phyloP scores from a whole-genome alignment of 1,140 invertebrate species.

The Thaumetopoea pityocampa region DNA sequence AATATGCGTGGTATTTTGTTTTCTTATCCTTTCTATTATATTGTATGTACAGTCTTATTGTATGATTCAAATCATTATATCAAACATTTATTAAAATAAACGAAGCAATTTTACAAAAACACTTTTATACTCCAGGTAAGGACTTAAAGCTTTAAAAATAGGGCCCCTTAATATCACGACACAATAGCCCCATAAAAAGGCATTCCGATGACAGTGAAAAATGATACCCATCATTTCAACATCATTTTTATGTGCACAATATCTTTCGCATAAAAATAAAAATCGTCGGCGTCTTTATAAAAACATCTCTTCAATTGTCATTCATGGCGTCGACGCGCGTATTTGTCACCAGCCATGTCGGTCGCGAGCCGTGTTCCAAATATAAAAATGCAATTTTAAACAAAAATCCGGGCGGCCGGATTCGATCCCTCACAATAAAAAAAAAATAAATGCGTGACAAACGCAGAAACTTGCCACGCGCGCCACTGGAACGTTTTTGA shows the following conservation, averaged over 20 bases:
- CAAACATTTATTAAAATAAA: no score
- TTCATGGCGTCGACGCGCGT: slow-evolving; percentile 67
- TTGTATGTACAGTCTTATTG: no score
- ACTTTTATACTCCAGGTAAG: slow-evolving; percentile 1
- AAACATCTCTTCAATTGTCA: slow-evolving; percentile 74
- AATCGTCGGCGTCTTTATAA: slow-evolving; percentile 68
- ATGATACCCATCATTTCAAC: slow-evolving; percentile 69
- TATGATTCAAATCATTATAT: no score
- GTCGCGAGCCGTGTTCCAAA: slow-evolving; percentile 64
- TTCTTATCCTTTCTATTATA: no score
- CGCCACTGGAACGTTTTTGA: slow-evolving; percentile 26
- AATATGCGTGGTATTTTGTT: no score
- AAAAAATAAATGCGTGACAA: slow-evolving; percentile 42
- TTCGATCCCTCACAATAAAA: slow-evolving; percentile 63
- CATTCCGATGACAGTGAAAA: slow-evolving; percentile 65
- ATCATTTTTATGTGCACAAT: slow-evolving; percentile 70
- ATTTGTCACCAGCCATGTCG: slow-evolving; percentile 68
- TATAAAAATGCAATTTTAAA: slow-evolving; percentile 75
- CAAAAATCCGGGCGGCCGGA: slow-evolving; percentile 45
- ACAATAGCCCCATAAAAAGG: slow-evolving; percentile 61
- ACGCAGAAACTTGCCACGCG: slow-evolving; percentile 33
- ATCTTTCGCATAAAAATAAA: slow-evolving; percentile 72
- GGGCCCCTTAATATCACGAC: slow-evolving; percentile 43
- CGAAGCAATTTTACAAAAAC: background rate
- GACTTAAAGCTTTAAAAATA: slow-evolving; percentile 18